A percentile compares a stretch with the other conserved stretches of the same genome.
phyloP scores from a whole-genome alignment of 2,113 vertebrate genomes.

The Eulacestoma nigropectus region DNA sequence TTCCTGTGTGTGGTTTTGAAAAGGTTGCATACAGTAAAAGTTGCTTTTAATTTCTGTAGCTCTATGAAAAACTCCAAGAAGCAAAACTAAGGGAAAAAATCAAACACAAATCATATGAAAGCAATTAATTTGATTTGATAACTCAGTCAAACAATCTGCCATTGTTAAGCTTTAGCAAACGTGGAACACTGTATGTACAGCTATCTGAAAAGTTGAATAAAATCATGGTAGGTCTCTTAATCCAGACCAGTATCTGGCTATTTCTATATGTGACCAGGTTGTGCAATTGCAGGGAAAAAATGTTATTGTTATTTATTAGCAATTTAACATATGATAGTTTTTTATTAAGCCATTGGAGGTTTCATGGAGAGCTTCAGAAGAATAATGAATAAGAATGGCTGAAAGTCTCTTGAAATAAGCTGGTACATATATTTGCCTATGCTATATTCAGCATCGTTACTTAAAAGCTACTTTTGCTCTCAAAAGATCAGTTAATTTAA shows the following conservation, averaged over 20 bases:
- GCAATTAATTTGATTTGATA: neutral
- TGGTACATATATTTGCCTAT: neutral
- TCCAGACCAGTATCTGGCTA: neutral
- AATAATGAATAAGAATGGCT: neutral
- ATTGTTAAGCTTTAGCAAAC: neutral
- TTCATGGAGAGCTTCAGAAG: neutral
- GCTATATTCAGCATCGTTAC: neutral
- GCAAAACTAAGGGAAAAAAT: neutral
- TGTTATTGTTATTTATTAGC: neutral
- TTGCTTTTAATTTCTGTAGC: neutral
- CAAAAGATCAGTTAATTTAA: constrained; percentile 2
- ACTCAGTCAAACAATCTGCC: neutral
- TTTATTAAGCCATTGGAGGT: neutral
- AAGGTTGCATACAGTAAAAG: neutral
- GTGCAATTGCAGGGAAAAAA: neutral
- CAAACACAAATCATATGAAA: neutral
- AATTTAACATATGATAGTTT: neutral
- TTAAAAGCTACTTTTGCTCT: neutral
- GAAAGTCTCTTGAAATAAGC: neutral
- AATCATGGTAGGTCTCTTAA: neutral
- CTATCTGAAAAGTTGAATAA: neutral
- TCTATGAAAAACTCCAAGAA: neutral
- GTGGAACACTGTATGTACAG: neutral
- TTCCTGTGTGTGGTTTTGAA: neutral
- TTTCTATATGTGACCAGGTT: neutral